These are phyloP conservation scores for Eupithecia inturbata DNA, from an alignment of 2,888 invertebrate genomes.

Conservation along the genomic window DNA sequence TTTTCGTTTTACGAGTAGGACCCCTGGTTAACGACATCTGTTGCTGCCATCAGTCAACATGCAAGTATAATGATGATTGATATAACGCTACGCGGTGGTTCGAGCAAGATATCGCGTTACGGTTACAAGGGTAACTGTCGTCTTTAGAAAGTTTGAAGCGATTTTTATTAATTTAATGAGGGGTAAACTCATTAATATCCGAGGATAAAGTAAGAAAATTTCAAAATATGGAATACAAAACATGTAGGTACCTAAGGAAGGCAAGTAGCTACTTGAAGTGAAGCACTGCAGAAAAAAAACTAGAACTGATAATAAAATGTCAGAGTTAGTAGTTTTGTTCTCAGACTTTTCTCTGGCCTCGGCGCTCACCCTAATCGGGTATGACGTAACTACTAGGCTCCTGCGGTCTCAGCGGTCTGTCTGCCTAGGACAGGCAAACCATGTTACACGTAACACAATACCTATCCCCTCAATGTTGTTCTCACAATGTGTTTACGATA, in stretches of 20 bases:
- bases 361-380: not conserved
- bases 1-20: no score
- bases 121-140: not conserved
- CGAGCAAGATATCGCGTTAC: not conserved
- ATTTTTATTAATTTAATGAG: not conserved
- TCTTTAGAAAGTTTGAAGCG: not conserved
- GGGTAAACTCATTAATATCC: not conserved
- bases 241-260: no score
- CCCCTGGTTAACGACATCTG: constrained; percentile 26
- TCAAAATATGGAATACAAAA: not conserved
- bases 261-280: no score
- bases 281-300: no score
- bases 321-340: not conserved
- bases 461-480: not conserved
- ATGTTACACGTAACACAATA: not conserved
- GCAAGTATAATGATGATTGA: constrained; percentile 9
- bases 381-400: not conserved
- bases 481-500: constrained; percentile 15
- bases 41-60: constrained; percentile 23
- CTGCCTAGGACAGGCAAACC: constrained; percentile 4
- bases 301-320: not conserved
- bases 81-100: not conserved
- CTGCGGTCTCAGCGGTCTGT: not conserved
- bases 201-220: not conserved
- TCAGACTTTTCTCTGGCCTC: not conserved